Conservation (phyloP, 2,888 invertebrate species). For the Leptopilina drosophilae region DNA sequence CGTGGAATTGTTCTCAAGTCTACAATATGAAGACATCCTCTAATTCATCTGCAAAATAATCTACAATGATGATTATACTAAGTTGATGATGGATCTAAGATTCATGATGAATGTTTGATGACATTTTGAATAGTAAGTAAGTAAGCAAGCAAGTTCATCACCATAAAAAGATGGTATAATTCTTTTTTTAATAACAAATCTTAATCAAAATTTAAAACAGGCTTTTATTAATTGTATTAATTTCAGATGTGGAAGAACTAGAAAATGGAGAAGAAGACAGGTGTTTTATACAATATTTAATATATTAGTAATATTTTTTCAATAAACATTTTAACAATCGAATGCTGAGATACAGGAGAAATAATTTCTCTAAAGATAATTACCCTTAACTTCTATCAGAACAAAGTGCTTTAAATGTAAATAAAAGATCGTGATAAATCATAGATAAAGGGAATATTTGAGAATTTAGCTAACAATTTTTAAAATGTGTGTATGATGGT, state of each 20-base stretch:
- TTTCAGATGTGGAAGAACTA: conserved; percentile 47
- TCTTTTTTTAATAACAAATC: conserved; percentile 14
- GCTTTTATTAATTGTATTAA: conserved; percentile 29
- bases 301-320: conserved; percentile 10
- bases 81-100: conserved; percentile 50
- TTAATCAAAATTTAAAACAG: not conserved
- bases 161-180: conserved; percentile 58
- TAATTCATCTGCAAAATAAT: conserved; percentile 45
- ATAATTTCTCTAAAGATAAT: not conserved
- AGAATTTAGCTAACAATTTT: too few relatives aligned
- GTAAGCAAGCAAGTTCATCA: conserved; percentile 65
- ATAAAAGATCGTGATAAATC: not conserved
- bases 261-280: not conserved
- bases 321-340: conserved; percentile 13
- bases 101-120: conserved; percentile 57
- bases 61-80: conserved; percentile 48
- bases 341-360: not conserved
- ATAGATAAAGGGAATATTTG: too few relatives aligned
- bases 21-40: conserved; percentile 55
- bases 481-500: too few relatives aligned
- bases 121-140: conserved; percentile 66
- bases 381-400: not conserved
- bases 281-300: not conserved
- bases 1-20: conserved; percentile 12
- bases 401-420: not conserved